These are phyloP conservation scores for Myripristis jacobus DNA, from an alignment of 2,797 vertebrate species.

Conservation along the genomic window DNA sequence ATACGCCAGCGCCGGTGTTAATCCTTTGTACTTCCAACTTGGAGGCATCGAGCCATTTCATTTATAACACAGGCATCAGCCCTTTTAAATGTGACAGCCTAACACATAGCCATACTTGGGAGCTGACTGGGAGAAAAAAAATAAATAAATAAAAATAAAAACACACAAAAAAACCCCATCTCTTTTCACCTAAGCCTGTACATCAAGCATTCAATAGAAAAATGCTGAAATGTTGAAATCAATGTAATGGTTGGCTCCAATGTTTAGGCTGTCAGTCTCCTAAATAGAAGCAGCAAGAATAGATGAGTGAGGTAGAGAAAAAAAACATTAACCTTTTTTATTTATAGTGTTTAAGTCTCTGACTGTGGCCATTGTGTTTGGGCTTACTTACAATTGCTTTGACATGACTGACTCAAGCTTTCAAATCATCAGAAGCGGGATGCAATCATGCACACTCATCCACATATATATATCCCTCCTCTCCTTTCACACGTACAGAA, in stretches of 20 bases:
- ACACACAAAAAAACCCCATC: not conserved
- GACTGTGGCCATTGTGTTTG: constrained; percentile 20
- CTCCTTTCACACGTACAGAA: not conserved
- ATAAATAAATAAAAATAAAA: not conserved
- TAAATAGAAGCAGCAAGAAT: constrained; percentile 9
- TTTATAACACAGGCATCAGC: constrained; percentile 35
- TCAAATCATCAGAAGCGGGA: constrained; percentile 6
- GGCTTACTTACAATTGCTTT: constrained; percentile 24
- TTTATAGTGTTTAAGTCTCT: constrained; percentile 3
- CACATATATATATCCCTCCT: not conserved
- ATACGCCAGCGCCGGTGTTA: constrained; percentile 14
- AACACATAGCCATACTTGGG: constrained; percentile 6
- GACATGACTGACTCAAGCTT: constrained; percentile 18
- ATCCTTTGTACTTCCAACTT: constrained; percentile 46
- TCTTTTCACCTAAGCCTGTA: no score
- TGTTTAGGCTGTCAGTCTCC: not conserved
- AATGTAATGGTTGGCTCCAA: not conserved
- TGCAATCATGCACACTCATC: constrained; percentile 20
- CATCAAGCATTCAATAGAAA: not conserved
- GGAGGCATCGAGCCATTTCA: constrained; percentile 30
- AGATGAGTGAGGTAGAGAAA: not conserved
- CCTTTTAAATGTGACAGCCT: constrained; percentile 33
- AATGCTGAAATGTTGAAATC: not conserved
- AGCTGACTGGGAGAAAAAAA: not conserved
- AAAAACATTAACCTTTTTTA: not conserved